phyloP scores from a whole-genome alignment of 2,113 vertebrate genomes.

The Peromyscus leucopus region DNA sequence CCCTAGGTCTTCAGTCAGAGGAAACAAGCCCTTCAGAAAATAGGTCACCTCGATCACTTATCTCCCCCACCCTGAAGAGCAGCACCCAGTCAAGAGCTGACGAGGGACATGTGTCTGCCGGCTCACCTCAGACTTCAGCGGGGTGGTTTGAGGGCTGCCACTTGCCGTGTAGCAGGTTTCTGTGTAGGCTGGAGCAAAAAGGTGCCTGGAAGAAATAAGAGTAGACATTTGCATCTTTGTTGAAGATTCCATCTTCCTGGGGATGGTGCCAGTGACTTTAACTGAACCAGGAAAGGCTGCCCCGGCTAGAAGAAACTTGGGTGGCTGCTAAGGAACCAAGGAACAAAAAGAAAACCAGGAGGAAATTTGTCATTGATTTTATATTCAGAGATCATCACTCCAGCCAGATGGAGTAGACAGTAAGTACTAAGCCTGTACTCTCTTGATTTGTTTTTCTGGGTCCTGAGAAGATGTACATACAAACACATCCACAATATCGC shows the following conservation, averaged over 20 bases:
- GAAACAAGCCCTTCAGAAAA: background rate
- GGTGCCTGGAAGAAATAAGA: slow-evolving; percentile 87
- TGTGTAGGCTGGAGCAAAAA: slow-evolving; percentile 93
- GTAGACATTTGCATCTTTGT: background rate
- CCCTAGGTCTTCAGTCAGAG: background rate
- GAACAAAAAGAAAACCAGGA: slow-evolving; percentile 1
- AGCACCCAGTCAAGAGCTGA: accelerated
- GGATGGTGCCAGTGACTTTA: background rate
- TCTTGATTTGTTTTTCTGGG: background rate
- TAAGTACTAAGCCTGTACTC: background rate
- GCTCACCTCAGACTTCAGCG: slow-evolving; percentile 90
- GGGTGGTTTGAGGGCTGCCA: slow-evolving; percentile 87
- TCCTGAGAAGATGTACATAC: background rate
- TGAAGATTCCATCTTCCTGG: background rate
- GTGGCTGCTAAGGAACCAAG: background rate
- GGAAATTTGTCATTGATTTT: background rate
- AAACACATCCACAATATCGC: background rate
- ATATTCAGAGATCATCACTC: background rate
- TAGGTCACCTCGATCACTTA: too few relatives aligned
- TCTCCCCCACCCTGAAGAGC: background rate
- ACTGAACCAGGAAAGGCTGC: background rate
- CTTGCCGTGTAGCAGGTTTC: slow-evolving; percentile 92
- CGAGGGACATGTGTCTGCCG: background rate
- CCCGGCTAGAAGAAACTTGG: background rate
- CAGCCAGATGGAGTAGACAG: background rate